A percentile compares a stretch with the other conserved stretches of the same genome.
Evolutionary conservation across 2,797 vertebrate genomes (phyloP).

Genomic region (Manis pentadactyla): DNA sequence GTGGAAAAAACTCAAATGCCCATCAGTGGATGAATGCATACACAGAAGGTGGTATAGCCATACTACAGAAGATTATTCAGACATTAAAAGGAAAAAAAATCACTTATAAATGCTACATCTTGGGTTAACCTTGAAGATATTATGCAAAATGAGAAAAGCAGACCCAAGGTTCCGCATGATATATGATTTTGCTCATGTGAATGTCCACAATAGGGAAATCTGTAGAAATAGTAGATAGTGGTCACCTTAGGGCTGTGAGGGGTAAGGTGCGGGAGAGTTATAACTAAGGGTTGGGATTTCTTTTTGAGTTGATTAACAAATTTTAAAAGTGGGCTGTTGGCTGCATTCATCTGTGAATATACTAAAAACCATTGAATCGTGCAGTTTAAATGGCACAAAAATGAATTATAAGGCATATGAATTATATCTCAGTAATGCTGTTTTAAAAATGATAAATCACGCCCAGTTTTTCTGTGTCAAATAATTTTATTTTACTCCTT

Average conservation of each 20-base stretch:
- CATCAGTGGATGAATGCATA: not conserved
- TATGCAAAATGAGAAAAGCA: not conserved
- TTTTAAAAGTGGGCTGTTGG: not conserved
- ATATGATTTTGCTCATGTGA: not conserved
- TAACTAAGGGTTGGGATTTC: not conserved
- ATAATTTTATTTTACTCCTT: not conserved
- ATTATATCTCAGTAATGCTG: not conserved
- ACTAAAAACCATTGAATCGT: not conserved
- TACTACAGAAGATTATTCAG: not conserved
- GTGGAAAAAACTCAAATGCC: not conserved
- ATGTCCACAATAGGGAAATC: not conserved
- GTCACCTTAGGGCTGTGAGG: not conserved
- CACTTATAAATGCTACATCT: not conserved
- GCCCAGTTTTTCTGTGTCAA: not conserved
- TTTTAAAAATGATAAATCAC: not conserved
- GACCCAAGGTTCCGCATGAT: not conserved
- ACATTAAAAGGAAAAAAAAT: not conserved
- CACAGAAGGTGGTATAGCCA: not conserved
- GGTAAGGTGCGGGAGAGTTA: too few relatives aligned
- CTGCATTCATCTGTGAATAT: not conserved
- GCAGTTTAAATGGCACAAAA: not conserved
- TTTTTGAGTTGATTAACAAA: not conserved
- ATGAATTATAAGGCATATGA: not conserved
- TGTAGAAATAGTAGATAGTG: not conserved
- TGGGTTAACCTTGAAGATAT: not conserved